A percentile compares a stretch with the other conserved stretches of the same genome.
Evolutionary conservation across 2,113 vertebrate genomes (phyloP).

Genomic region (Oophaga pumilio): DNA sequence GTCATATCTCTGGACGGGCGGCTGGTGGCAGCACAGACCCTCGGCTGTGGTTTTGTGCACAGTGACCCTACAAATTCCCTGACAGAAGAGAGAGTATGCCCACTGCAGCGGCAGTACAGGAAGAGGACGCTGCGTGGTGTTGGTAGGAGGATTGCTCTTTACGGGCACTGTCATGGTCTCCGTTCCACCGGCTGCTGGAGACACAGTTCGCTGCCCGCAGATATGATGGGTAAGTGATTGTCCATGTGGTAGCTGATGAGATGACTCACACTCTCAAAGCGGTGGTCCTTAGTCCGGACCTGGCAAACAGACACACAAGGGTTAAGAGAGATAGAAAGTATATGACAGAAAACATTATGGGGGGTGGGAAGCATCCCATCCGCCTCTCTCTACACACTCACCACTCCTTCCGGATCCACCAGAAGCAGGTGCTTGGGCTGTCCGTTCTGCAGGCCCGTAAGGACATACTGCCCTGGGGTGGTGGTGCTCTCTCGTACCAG

Average conservation of each 20-base stretch:
- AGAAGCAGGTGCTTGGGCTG: constrained; percentile 94
- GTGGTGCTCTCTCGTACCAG: constrained; percentile 94
- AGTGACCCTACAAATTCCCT: constrained; percentile 1
- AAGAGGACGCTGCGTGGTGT: neutral
- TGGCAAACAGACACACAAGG: constrained; percentile 56
- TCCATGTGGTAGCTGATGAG: constrained; percentile 99
- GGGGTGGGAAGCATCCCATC: no score
- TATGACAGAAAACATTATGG: no score
- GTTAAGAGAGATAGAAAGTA: neutral
- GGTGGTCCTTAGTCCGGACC: constrained; percentile 96
- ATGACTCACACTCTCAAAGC: constrained; percentile 95
- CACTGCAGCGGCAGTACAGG: neutral
- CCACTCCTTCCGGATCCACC: constrained; percentile 97
- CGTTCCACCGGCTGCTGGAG: constrained; percentile 94
- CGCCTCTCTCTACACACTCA: constrained; percentile 65
- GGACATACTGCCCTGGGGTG: constrained; percentile 92
- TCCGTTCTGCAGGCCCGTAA: constrained; percentile 91
- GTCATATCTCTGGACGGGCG: neutral
- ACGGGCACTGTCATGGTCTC: constrained; percentile 73
- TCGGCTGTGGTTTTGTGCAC: neutral
- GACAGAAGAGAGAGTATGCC: neutral
- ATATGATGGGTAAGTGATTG: constrained; percentile 96
- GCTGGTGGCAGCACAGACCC: neutral
- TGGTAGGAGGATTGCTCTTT: neutral
- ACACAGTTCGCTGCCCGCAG: constrained; percentile 94